phyloP scores from a whole-genome alignment of 35 echinoderm and acorn worm species.

The Hemicentrotus pulcherrimus region DNA sequence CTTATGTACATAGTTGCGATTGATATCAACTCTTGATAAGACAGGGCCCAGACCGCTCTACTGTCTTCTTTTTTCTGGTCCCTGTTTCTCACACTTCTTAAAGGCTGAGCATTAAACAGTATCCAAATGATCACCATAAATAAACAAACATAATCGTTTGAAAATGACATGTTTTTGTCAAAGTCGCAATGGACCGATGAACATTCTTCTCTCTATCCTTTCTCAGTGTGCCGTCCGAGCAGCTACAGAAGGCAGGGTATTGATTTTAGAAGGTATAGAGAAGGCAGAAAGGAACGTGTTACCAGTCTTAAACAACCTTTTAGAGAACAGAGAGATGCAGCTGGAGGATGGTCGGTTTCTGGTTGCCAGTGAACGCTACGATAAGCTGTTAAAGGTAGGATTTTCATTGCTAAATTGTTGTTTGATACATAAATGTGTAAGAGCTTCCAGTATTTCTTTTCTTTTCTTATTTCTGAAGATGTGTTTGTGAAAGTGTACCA shows the following conservation, averaged over 20 bases:
- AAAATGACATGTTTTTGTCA: too few species aligned
- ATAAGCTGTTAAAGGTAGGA: conserved; percentile 84
- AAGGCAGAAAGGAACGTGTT: conserved; percentile 97
- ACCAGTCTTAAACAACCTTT: conserved; percentile 90
- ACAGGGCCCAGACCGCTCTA: too few species aligned
- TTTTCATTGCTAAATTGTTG: background rate
- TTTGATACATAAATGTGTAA: background rate
- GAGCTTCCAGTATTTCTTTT: too few species aligned
- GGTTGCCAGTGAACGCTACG: conserved; percentile 90
- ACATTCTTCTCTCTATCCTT: conserved; percentile 16
- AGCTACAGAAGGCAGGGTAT: conserved; percentile 80
- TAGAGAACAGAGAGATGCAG: conserved; percentile 98
- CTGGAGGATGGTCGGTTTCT: conserved; percentile 93
- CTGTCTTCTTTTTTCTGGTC: too few species aligned
- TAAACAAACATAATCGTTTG: too few species aligned
- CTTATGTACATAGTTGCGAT: too few species aligned
- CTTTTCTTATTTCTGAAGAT: too few species aligned
- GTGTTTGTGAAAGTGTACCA: too few species aligned
- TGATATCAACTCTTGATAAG: too few species aligned
- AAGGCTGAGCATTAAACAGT: too few species aligned
- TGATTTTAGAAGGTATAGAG: conserved; percentile 92
- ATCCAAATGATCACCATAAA: too few species aligned
- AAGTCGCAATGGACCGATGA: background rate
- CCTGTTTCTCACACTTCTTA: too few species aligned
- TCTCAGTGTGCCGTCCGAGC: conserved; percentile 93